phyloP scores from a whole-genome alignment of 2,113 vertebrate genomes.

The Picathartes gymnocephalus region DNA sequence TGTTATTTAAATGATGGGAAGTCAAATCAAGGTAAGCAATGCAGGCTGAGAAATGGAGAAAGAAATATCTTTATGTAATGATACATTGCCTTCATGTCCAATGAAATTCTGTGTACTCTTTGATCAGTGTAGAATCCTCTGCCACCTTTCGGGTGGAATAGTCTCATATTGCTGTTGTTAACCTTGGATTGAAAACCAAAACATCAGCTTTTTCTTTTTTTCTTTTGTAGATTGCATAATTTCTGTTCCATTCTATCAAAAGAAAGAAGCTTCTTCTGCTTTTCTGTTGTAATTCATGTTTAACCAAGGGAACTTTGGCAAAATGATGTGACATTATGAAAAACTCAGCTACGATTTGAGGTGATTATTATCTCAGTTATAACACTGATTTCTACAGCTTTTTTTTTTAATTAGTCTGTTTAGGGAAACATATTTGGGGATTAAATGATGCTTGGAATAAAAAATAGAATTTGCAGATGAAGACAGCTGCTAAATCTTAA shows the following conservation, averaged over 20 bases:
- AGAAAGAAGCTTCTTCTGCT: neutral
- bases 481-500: neutral
- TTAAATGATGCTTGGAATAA: neutral
- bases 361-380: neutral
- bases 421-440: neutral
- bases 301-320: neutral
- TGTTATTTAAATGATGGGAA: neutral
- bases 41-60: neutral
- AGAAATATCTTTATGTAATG: neutral
- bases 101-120: neutral
- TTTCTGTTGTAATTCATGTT: neutral
- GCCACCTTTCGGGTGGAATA: neutral
- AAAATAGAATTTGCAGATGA: neutral
- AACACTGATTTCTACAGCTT: neutral
- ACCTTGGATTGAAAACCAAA: constrained; percentile 6
- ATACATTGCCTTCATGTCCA: neutral
- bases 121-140: neutral
- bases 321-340: neutral
- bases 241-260: neutral
- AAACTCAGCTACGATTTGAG: neutral
- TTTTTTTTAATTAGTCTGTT: neutral
- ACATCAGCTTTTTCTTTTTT: neutral
- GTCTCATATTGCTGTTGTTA: neutral
- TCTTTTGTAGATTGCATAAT: neutral
- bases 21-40: neutral